These are phyloP conservation scores for Diadophis punctatus DNA, from an alignment of 2,113 vertebrate species.

Conservation along the genomic window DNA sequence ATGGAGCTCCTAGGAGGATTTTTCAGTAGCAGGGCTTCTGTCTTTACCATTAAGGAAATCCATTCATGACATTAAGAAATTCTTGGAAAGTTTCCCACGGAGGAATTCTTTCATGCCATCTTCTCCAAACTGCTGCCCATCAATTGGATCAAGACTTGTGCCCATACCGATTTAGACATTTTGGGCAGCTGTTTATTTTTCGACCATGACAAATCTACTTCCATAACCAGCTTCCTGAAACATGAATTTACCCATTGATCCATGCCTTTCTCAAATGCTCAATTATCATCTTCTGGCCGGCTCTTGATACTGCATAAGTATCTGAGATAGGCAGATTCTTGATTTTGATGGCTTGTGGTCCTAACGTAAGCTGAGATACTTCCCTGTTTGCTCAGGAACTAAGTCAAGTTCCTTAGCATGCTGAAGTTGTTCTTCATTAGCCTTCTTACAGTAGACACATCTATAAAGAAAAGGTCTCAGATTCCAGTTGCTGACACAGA, in stretches of 20 bases:
- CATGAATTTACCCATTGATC: neutral
- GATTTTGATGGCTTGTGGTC: neutral
- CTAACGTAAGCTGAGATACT: neutral
- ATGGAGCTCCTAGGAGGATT: neutral
- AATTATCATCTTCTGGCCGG: conserved; percentile 37
- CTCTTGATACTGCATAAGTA: conserved; percentile 42
- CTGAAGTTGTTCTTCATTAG: neutral
- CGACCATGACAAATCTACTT: neutral
- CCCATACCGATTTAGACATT: neutral
- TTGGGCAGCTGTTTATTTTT: neutral
- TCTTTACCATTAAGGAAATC: neutral
- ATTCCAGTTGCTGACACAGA: too few species aligned
- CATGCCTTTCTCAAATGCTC: conserved; percentile 13
- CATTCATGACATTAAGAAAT: neutral
- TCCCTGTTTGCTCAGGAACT: neutral
- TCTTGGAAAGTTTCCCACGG: neutral
- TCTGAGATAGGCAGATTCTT: neutral
- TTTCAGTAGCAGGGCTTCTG: neutral
- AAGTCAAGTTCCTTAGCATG: neutral
- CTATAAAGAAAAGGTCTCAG: neutral
- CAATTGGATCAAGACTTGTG: neutral
- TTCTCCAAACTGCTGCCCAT: neutral
- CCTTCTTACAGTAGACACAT: neutral
- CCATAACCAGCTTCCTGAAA: conserved; percentile 21
- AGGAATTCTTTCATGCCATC: neutral